phyloP scores from a whole-genome alignment of 2,888 invertebrate species.

The Ellobium chinense region DNA sequence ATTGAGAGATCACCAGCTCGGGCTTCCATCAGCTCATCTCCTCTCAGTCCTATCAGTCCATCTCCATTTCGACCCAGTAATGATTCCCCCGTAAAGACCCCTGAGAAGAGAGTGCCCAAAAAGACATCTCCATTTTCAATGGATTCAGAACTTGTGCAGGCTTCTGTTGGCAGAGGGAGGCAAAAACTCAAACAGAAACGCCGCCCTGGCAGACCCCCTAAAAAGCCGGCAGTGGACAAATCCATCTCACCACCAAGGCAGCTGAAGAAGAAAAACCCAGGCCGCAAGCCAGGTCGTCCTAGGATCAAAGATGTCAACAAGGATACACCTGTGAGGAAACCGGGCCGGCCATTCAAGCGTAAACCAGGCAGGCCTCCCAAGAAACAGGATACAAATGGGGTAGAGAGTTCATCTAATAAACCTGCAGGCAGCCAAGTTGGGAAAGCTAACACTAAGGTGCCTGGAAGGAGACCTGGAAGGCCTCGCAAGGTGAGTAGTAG shows the following conservation, averaged over 20 bases:
- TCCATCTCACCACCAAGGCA: constrained; percentile 17
- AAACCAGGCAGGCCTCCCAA: constrained; percentile 51
- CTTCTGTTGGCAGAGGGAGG: constrained; percentile 16
- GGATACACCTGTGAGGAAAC: constrained; percentile 25
- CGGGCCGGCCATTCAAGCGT: constrained; percentile 44
- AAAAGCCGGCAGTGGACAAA: constrained; percentile 22
- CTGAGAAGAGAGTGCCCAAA: constrained; percentile 32
- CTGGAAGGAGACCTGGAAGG: constrained; percentile 48
- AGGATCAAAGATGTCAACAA: constrained; percentile 37
- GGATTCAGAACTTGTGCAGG: neutral
- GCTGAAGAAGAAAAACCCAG: constrained; percentile 48
- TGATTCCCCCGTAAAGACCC: constrained; percentile 50
- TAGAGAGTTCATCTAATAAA: neutral
- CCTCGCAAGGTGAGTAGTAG: constrained; percentile 44
- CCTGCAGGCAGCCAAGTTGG: neutral
- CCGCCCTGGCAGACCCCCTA: constrained; percentile 32
- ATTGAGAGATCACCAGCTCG: constrained; percentile 46
- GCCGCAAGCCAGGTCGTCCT: constrained; percentile 54
- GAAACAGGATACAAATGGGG: constrained; percentile 25
- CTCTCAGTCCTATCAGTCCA: constrained; percentile 42
- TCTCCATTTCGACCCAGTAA: constrained; percentile 44
- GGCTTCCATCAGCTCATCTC: constrained; percentile 31
- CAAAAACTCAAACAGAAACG: constrained; percentile 9
- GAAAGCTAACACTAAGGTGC: constrained; percentile 20
- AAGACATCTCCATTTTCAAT: neutral